phyloP scores from a whole-genome alignment of 2,113 vertebrate genomes.

The Elephantulus edwardii region DNA sequence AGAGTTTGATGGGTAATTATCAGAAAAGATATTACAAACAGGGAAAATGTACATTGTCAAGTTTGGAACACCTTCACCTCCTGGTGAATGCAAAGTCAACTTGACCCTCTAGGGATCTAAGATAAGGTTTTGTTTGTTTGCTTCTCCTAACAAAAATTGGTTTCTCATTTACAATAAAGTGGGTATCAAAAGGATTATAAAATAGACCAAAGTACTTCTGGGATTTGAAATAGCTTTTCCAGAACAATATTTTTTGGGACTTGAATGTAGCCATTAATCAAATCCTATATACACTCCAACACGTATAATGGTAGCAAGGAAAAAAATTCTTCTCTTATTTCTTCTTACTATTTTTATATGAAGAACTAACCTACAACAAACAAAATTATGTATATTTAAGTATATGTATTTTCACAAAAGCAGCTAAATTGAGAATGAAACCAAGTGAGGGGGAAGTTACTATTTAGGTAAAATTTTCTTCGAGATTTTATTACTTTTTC shows the following conservation, averaged over 20 bases:
- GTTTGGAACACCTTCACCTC: background rate
- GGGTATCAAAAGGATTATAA: slow-evolving; percentile 37
- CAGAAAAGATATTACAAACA: background rate
- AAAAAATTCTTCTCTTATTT: background rate
- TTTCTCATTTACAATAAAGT: slow-evolving; percentile 50
- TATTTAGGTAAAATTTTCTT: too few relatives aligned
- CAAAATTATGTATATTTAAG: background rate
- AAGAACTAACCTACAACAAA: background rate
- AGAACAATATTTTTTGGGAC: background rate
- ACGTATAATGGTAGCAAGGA: background rate
- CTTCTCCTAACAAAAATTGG: slow-evolving; percentile 46
- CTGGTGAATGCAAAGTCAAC: background rate
- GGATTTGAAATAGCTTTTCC: slow-evolving; percentile 50
- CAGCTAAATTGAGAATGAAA: background rate
- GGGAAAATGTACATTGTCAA: background rate
- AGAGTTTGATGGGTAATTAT: background rate
- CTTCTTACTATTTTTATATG: background rate
- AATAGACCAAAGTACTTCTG: background rate
- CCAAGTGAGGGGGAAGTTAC: too few relatives aligned
- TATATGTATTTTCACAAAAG: background rate
- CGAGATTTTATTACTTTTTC: background rate
- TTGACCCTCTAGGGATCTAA: background rate
- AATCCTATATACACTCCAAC: background rate
- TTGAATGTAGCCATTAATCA: background rate
- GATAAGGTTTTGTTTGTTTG: slow-evolving; percentile 42